Conservation (phyloP, 2,113 vertebrate species). For the Ictidomys tridecemlineatus region DNA sequence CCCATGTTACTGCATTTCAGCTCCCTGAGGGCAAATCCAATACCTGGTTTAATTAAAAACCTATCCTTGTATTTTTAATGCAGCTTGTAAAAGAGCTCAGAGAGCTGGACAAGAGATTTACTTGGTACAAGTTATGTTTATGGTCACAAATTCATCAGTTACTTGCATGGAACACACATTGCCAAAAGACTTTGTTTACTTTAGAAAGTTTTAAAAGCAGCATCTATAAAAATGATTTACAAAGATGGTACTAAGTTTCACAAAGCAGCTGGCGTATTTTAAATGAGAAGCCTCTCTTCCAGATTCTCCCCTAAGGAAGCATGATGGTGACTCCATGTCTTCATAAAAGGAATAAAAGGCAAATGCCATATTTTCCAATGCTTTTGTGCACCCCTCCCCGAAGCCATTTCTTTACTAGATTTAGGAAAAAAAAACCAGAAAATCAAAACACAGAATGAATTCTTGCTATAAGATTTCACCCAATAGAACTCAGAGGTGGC, state of each 20-base stretch:
- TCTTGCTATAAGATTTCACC: constrained; percentile 24
- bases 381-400: constrained; percentile 32
- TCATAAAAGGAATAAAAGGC: constrained; percentile 37
- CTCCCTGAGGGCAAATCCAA: not conserved
- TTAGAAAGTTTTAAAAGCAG: constrained; percentile 41
- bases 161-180: not conserved
- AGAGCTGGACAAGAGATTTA: constrained; percentile 42
- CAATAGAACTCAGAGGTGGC: not conserved
- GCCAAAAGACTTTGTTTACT: constrained; percentile 33
- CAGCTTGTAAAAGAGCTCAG: constrained; percentile 54
- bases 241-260: not conserved
- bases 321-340: not conserved
- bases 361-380: constrained; percentile 14
- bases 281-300: not conserved
- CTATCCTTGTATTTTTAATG: constrained; percentile 48
- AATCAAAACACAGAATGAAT: not conserved
- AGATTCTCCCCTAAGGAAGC: constrained; percentile 40
- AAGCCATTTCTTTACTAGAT: constrained; percentile 5
- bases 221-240: constrained; percentile 32
- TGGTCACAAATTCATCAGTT: constrained; percentile 38
- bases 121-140: not conserved
- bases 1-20: constrained; percentile 29
- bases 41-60: constrained; percentile 59
- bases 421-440: not conserved
- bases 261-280: not conserved